Conservation (phyloP, 2,797 vertebrate species). For the Sebastes reedi region DNA sequence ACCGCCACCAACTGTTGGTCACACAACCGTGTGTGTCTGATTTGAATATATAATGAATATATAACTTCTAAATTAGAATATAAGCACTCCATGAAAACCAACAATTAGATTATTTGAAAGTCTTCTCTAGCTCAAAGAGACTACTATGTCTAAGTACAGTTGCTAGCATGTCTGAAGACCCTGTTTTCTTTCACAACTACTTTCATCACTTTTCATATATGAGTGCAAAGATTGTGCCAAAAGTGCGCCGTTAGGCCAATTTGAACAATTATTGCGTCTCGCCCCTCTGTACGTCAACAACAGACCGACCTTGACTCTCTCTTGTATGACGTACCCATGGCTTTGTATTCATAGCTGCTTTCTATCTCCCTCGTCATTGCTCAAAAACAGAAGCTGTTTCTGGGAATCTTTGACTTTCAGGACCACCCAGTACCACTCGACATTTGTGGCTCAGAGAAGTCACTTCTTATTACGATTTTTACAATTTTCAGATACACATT, state of each 20-base stretch:
- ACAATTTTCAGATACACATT: constrained; percentile 1
- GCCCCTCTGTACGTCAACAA: neutral
- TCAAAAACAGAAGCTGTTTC: constrained; percentile 44
- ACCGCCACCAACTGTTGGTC: too few species aligned
- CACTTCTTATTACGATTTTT: constrained; percentile 29
- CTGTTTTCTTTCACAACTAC: neutral
- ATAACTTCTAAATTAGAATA: too few species aligned
- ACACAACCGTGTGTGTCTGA: too few species aligned
- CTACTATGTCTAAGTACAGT: neutral
- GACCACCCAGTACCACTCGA: constrained; percentile 54
- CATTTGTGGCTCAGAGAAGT: constrained; percentile 28
- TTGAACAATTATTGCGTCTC: neutral
- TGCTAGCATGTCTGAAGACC: neutral
- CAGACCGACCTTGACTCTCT: neutral
- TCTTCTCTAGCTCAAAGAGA: neutral
- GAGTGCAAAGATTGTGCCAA: neutral
- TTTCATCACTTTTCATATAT: neutral
- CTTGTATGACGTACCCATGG: neutral
- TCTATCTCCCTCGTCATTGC: constrained; percentile 36
- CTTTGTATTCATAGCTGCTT: constrained; percentile 67
- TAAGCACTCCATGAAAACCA: too few species aligned
- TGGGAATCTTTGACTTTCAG: constrained; percentile 45
- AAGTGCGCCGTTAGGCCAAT: neutral
- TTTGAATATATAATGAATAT: too few species aligned
- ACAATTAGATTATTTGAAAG: too few species aligned